phyloP scores from a whole-genome alignment of 2,888 invertebrate genomes.

The Brassicogethes aeneus region DNA sequence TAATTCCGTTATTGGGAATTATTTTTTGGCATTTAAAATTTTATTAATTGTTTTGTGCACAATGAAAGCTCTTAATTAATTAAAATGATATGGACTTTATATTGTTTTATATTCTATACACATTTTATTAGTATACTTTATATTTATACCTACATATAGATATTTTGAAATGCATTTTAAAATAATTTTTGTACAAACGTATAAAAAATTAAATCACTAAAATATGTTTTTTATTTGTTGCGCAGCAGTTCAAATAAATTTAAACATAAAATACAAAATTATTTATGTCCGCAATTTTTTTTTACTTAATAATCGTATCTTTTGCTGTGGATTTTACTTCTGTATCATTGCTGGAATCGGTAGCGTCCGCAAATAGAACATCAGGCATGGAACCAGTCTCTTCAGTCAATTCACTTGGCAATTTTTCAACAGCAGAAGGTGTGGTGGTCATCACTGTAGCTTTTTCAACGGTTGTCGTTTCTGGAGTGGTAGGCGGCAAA shows the following conservation, averaged over 20 bases:
- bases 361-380: conserved; percentile 36
- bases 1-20: background rate
- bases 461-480: conserved; percentile 13
- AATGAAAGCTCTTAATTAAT: background rate
- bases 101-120: too few relatives aligned
- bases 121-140: background rate
- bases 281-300: background rate
- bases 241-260: background rate
- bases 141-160: background rate
- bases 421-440: conserved; percentile 26
- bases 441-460: conserved; percentile 20
- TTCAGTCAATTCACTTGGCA: conserved; percentile 37
- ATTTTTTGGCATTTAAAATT: background rate
- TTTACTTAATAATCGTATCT: background rate
- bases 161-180: background rate
- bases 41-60: too few relatives aligned
- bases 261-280: background rate
- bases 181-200: background rate
- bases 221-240: too few relatives aligned
- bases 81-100: background rate
- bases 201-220: background rate
- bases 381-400: conserved; percentile 34
- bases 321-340: conserved; percentile 9
- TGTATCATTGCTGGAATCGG: conserved; percentile 21
- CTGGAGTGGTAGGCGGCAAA: conserved; percentile 23